These are phyloP conservation scores for Phyllostomus hastatus DNA, from an alignment of 2,113 vertebrate genomes.

Conservation along the genomic window DNA sequence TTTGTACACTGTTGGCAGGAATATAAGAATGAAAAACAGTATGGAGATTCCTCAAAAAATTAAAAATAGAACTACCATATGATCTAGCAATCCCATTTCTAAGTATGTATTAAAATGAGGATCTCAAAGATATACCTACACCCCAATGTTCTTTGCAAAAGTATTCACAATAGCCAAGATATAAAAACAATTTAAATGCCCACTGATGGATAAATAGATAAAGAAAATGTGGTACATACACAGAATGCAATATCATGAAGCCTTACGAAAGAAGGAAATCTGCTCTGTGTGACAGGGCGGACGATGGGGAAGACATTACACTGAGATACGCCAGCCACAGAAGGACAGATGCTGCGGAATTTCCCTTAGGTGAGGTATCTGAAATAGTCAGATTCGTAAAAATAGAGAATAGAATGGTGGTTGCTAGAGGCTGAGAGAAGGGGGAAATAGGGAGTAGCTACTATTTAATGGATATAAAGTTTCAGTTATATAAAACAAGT, in stretches of 20 bases:
- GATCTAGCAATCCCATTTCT: background rate
- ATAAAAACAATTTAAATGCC: background rate
- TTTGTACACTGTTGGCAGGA: background rate
- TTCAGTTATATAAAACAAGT: background rate
- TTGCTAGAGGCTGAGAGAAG: no score
- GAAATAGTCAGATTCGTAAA: background rate
- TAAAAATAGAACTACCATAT: background rate
- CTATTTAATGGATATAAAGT: background rate
- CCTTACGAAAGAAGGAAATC: background rate
- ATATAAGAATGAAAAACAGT: constrained; percentile 4
- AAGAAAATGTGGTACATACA: background rate
- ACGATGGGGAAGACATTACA: background rate
- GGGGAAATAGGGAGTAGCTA: background rate
- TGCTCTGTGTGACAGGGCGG: background rate
- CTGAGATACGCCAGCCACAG: background rate
- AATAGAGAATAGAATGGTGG: background rate
- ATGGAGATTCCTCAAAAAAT: background rate
- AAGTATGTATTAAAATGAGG: background rate
- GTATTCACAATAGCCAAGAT: background rate
- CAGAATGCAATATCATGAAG: background rate
- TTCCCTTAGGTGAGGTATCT: background rate
- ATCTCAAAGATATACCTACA: background rate
- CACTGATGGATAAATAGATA: background rate
- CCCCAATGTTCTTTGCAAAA: background rate
- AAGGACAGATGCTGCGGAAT: background rate